Evolutionary conservation across 2,888 invertebrate species (phyloP).

Genomic region (Napeogenes inachia): DNA sequence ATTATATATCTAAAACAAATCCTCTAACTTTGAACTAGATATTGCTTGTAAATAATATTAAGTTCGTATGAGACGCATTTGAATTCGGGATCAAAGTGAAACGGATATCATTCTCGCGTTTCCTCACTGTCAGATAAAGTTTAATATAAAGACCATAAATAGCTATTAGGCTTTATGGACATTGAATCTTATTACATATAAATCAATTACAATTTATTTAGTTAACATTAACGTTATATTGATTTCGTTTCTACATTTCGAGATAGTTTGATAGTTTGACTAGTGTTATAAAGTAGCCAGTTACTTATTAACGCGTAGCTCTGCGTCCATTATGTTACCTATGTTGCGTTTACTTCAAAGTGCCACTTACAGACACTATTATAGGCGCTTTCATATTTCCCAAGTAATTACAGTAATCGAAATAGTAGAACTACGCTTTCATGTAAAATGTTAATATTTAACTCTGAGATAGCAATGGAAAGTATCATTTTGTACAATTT

Average conservation of each 20-base stretch:
- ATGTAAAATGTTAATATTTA: background rate
- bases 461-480: background rate
- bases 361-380: conserved; percentile 55
- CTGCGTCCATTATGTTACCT: conserved; percentile 46
- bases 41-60: conserved; percentile 14
- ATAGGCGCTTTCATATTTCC: conserved; percentile 43
- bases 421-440: conserved; percentile 12
- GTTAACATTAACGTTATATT: conserved; percentile 6
- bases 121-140: conserved; percentile 32
- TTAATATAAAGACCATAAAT: conserved; percentile 2
- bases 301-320: conserved; percentile 47
- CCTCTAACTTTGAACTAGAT: conserved; percentile 15
- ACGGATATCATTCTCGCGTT: conserved; percentile 48
- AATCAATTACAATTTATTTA: too few species aligned
- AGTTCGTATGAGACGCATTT: conserved; percentile 10
- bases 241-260: background rate
- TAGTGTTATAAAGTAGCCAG: conserved; percentile 35
- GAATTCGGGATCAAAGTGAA: conserved; percentile 47
- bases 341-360: conserved; percentile 61
- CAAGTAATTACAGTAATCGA: conserved; percentile 29
- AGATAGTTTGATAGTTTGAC: conserved; percentile 10
- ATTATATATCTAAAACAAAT: conserved; percentile 3
- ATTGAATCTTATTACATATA: too few species aligned
- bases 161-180: background rate
- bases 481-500: too few species aligned